Evolutionary conservation across 2,797 vertebrate species (phyloP).

Genomic region (Schizothorax lantsangensis): DNA sequence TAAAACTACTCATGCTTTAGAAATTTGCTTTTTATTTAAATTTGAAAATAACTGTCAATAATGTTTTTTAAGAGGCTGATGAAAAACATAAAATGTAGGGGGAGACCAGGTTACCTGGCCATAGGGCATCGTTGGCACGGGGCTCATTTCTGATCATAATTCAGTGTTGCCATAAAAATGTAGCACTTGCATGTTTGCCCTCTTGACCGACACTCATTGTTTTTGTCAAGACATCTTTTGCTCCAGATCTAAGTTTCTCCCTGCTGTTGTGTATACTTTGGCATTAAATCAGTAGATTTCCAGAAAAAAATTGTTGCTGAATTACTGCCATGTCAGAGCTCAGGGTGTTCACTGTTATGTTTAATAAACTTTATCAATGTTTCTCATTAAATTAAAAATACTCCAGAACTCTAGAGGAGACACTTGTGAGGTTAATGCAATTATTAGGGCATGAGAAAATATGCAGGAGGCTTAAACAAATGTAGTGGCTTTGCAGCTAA

Average conservation of each 20-base stretch:
- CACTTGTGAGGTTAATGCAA: too few species aligned
- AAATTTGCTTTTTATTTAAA: background rate
- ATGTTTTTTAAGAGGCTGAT: background rate
- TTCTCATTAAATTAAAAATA: background rate
- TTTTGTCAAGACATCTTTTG: background rate
- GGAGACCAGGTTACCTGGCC: background rate
- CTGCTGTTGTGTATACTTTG: background rate
- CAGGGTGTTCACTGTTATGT: too few species aligned
- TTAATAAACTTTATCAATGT: background rate
- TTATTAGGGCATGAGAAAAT: background rate
- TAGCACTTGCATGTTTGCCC: background rate
- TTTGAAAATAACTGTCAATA: background rate
- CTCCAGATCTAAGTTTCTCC: background rate
- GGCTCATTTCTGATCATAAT: background rate
- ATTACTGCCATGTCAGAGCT: accelerated
- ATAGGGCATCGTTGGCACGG: too few species aligned
- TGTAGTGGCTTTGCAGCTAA: background rate
- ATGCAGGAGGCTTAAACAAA: too few species aligned
- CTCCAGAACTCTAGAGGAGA: too few species aligned
- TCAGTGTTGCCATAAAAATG: background rate
- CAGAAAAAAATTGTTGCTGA: background rate
- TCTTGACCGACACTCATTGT: background rate
- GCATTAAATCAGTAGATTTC: background rate
- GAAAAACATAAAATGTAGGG: background rate
- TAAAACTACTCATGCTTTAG: background rate